Base-by-base conservation (phyloP, 2,888 invertebrate genomes). In the Xylota sylvarum region DNA sequence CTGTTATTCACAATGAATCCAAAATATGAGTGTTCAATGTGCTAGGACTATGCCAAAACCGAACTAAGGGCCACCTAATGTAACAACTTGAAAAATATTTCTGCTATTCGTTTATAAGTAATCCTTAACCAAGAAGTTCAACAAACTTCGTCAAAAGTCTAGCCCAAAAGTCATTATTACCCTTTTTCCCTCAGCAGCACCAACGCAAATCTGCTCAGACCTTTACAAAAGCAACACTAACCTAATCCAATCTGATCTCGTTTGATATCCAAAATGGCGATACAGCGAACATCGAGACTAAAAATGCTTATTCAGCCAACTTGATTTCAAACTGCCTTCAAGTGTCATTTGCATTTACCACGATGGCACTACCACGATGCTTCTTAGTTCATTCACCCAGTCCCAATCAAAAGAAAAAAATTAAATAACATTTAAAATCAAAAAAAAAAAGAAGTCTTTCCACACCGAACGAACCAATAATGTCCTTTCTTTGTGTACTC, bases 401-500 rank as follows among this genome's bases (percentile, higher is more conserved):
- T 7, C 23, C 12, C 5, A 37, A 9, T 7, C 2, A 6, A 43
- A 55, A 17, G 2, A 43, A 0, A 12, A 27, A 52, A 9, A 23
- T 2, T 0, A 52, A 48, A n/a, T 27, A n/a, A 27, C 7, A 7
- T 58, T 35, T 19, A 30, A 46, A 9, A 46, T 46, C 2, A 17
- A 17, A 17, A 35, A 67, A n/a, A 52, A 46, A 19, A 7, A 40
- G n/a, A 14, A 1, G 19, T 3, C 48, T 4, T 48, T 19, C 56
- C 32, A 32, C 19, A n/a, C n/a, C 5, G 19, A 52, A 1, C 12
- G 40, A 55, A 37, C 55, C 52, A 72, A 58, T 35, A 32, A 50
- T 62, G 27, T 50, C 40, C 17, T 14, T 32, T 74, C 40, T 52
- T 62, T 62, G 35, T 74, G 17, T 64, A 50, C 9, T 10, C 52